Conservation (phyloP, 2,888 invertebrate species). For the Ypsolopha sequella region DNA sequence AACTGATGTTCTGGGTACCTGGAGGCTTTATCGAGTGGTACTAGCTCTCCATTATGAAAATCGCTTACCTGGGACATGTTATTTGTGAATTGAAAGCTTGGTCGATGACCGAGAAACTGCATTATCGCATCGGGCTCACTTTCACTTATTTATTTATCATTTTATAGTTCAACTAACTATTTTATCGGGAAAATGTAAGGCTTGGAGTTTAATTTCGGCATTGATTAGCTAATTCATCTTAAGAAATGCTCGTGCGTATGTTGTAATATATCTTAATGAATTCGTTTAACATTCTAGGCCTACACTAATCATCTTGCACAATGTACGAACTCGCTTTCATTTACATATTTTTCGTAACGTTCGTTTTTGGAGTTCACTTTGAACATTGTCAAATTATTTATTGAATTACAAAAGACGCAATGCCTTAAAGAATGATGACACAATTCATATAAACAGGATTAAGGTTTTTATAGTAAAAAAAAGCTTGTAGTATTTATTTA, state of each 20-base stretch:
- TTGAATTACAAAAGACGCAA: background rate
- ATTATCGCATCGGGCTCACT: conserved; percentile 10
- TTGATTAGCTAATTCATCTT: background rate
- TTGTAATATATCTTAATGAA: conserved; percentile 17
- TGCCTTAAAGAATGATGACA: no score
- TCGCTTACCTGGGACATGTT: conserved; percentile 10
- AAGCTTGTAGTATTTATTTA: no score
- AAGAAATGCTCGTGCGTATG: conserved; percentile 1
- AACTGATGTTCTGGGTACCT: no score
- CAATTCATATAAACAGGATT: no score
- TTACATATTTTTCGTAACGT: conserved; percentile 13
- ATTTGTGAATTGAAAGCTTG: conserved; percentile 18
- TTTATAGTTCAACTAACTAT: conserved; percentile 1
- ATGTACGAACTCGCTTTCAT: conserved; percentile 6
- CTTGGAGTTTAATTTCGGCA: background rate
- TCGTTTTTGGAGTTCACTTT: background rate
- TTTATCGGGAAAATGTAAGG: conserved; percentile 1
- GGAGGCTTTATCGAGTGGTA: no score
- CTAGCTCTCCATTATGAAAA: background rate
- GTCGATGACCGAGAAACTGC: conserved; percentile 8
- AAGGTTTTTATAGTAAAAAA: no score
- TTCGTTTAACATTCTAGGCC: conserved; percentile 21
- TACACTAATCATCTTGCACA: conserved; percentile 19
- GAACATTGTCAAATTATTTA: background rate
- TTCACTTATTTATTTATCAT: conserved; percentile 14